phyloP scores from a whole-genome alignment of 2,113 vertebrate species.

The Chloropsis cyanopogon region DNA sequence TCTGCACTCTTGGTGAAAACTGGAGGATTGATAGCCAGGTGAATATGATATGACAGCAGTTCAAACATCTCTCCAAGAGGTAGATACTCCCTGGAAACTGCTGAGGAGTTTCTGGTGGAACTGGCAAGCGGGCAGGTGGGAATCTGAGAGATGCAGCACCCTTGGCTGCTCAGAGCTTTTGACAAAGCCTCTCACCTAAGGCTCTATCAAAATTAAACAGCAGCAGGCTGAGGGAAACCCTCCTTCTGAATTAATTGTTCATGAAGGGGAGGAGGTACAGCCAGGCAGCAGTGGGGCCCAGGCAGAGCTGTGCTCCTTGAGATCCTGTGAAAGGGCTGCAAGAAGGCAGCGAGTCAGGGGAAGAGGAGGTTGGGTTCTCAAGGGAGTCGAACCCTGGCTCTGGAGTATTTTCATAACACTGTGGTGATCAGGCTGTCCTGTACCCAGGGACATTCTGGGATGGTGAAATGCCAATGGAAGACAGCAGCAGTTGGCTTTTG shows the following conservation, averaged over 20 bases:
- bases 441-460: background rate
- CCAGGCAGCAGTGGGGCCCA: background rate
- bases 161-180: background rate
- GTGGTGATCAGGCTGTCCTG: background rate
- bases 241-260: background rate
- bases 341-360: background rate
- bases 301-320: background rate
- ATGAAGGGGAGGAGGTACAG: background rate
- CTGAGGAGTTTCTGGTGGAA: background rate
- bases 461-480: background rate
- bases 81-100: background rate
- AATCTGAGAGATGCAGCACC: background rate
- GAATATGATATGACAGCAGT: rapidly evolving
- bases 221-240: background rate
- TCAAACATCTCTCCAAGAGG: background rate
- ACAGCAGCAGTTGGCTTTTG: background rate
- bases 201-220: background rate
- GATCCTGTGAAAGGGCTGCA: background rate
- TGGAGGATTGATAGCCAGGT: background rate
- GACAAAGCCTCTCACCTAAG: background rate
- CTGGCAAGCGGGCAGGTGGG: background rate
- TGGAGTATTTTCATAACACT: background rate
- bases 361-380: background rate
- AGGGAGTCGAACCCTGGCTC: background rate
- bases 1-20: background rate